Evolutionary conservation across 2,797 vertebrate genomes (phyloP).

Genomic region (Micromesistius poutassou): DNA sequence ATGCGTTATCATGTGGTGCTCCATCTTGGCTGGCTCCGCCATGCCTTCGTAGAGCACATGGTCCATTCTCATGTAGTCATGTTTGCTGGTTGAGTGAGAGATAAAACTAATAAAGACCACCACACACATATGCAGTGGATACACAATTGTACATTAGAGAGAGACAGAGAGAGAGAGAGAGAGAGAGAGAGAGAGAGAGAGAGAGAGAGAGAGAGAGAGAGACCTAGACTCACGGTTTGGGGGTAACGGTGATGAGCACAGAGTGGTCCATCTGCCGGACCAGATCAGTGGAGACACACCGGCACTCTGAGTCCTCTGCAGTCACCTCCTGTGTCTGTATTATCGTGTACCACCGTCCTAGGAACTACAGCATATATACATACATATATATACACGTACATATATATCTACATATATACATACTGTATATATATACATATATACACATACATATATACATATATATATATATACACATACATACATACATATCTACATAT

Average conservation of each 20-base stretch:
- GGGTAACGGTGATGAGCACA: slow-evolving; percentile 65
- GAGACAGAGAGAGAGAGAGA: neutral
- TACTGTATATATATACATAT: no score
- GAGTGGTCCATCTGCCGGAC: slow-evolving; percentile 63
- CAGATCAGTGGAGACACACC: slow-evolving; percentile 74
- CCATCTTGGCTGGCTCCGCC: slow-evolving; percentile 72
- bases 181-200: neutral
- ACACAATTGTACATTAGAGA: neutral
- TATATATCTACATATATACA: neutral
- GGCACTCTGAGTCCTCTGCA: slow-evolving; percentile 75
- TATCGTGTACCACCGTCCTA: neutral
- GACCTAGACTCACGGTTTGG: slow-evolving; percentile 69
- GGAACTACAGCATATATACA: neutral
- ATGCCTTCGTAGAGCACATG: slow-evolving; percentile 56
- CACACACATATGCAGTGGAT: neutral
- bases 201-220: neutral
- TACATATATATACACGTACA: neutral
- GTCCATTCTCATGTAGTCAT: slow-evolving; percentile 44
- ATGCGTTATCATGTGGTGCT: slow-evolving; percentile 23
- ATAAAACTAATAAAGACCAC: neutral
- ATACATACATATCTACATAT: neutral
- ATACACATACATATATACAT: neutral
- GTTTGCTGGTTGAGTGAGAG: neutral
- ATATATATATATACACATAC: no score
- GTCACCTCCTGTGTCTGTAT: slow-evolving; percentile 60